Percentiles rank a stretch among this genome's conserved stretches.
These are phyloP conservation scores for Netelia virgata DNA, from an alignment of 2,888 invertebrate genomes.

Conservation along the genomic window DNA sequence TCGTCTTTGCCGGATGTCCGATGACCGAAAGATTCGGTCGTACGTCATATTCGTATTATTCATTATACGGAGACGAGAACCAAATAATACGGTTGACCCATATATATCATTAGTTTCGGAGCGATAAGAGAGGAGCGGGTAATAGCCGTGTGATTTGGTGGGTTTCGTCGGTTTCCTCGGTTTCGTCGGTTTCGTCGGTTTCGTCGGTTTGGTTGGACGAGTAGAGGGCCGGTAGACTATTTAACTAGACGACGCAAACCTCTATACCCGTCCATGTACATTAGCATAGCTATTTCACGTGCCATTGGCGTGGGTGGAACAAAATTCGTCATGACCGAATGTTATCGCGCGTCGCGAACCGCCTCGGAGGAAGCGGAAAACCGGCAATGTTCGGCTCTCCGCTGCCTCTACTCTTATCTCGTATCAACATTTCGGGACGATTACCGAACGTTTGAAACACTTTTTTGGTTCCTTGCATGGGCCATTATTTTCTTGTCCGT, in stretches of 20 bases:
- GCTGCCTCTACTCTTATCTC: no score
- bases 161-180: background rate
- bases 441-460: no score
- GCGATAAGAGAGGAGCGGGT: conserved; percentile 15
- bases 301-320: conserved; percentile 24
- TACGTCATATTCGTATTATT: no score
- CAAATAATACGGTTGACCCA: conserved; percentile 41
- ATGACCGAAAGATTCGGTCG: conserved; percentile 11
- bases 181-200: background rate
- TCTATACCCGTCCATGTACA: background rate
- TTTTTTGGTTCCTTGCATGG: no score
- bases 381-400: background rate
- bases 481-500: no score
- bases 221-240: no score
- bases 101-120: conserved; percentile 41
- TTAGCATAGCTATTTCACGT: conserved; percentile 28
- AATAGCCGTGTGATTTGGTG: background rate
- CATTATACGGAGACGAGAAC: no score
- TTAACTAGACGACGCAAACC: background rate
- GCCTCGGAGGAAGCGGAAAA: conserved; percentile 42
- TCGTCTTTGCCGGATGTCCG: conserved; percentile 23
- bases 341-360: conserved; percentile 44
- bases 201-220: no score
- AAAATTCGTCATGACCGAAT: conserved; percentile 43
- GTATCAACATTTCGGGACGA: no score